Conservation (phyloP, 2,797 vertebrate genomes). For the Rhinophrynus dorsalis region DNA sequence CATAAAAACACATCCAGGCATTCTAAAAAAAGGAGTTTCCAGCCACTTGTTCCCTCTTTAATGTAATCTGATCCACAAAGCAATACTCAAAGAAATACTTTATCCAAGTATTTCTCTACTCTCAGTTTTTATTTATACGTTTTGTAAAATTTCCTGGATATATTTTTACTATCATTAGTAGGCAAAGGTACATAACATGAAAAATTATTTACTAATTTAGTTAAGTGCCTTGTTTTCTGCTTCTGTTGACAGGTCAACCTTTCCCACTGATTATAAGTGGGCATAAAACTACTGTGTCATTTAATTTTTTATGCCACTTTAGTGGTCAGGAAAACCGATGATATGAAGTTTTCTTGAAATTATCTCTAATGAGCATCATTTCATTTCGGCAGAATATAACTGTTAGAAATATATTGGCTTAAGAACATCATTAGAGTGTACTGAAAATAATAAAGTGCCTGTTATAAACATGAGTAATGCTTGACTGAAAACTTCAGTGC, state of each 20-base stretch:
- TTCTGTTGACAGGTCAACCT: not conserved
- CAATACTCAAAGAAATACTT: too few species aligned
- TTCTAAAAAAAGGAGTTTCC: too few species aligned
- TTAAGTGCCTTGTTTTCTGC: not conserved
- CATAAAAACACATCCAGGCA: too few species aligned
- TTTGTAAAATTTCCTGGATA: too few species aligned
- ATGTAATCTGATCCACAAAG: too few species aligned
- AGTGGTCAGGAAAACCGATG: not conserved
- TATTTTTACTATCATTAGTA: too few species aligned
- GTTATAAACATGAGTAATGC: not conserved
- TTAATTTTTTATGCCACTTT: not conserved
- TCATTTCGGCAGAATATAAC: not conserved
- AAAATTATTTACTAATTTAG: too few species aligned
- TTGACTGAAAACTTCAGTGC: not conserved
- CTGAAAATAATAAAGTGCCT: conserved; percentile 11
- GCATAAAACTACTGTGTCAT: not conserved
- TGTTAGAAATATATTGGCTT: not conserved
- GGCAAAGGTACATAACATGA: too few species aligned
- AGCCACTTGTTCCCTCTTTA: too few species aligned
- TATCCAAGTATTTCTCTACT: too few species aligned
- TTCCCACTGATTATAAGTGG: not conserved
- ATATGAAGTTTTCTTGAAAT: too few species aligned
- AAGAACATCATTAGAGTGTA: conserved; percentile 3
- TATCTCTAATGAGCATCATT: not conserved
- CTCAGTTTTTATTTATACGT: too few species aligned